Evolutionary conservation across 2,797 vertebrate genomes (phyloP), one percentile per base, ranked within the genome.

Genomic region (Ataeniobius toweri): DNA sequence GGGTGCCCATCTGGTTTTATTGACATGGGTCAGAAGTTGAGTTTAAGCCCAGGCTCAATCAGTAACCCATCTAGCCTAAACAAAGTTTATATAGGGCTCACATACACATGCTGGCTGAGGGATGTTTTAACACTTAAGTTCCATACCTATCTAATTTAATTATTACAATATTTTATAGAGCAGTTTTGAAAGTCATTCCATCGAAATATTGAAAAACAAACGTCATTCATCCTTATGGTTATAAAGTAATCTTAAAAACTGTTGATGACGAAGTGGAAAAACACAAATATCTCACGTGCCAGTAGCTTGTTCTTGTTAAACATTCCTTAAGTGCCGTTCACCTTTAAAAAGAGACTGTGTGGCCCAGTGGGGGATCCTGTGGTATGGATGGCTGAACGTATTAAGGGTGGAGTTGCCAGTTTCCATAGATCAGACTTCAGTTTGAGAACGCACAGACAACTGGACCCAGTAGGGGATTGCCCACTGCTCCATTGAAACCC

Each of bases 321-420:
- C 88, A 90, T 93, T 94, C 89, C 80, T 87, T 46, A 71, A 80
- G 77, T 24, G 26, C 85, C 80, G 86, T 91, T 92, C 87, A 86
- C 70, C 80, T 85, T 83, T 81, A 79, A 84, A 90, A 79, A 87
- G 81, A 84, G 72, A 75, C 82, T 80, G 72, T 63, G 76, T 83
- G 89, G 84, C 81, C 72, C 74, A 70, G 80, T 83, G 83, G 85
- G 86, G 87, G 86, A 74, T 24, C 22, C 41, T 69, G 80, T 80
- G 82, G 88, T 91, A 94, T 88, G 93, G 90, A 91, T 94, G 94
- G 89, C 76, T 94, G 94, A 88, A 80, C 90, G 58, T 90, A 94
- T 95, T 94, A 92, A 92, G 79, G 81, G 46, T 68, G 78, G 78
- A 83, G 80, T 80, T 77, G 76, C 85, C 87, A 85, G 74, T 89